Percentiles rank a stretch among this genome's conserved stretches.
These are phyloP conservation scores for Gorsachius goisagi DNA, from an alignment of 2,113 vertebrate species.

Conservation along the genomic window DNA sequence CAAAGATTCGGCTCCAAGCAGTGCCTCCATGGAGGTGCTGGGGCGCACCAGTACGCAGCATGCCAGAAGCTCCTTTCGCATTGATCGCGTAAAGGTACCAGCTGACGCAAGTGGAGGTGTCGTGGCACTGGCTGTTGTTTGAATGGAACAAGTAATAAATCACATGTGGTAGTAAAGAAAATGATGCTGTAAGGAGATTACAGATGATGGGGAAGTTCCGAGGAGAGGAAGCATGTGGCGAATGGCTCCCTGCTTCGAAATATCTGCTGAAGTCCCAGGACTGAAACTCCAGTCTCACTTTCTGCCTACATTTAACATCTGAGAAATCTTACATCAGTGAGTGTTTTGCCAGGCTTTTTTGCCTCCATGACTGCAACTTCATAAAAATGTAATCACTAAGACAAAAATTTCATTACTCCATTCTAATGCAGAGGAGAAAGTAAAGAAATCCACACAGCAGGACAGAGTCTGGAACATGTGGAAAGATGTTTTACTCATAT, in stretches of 20 bases:
- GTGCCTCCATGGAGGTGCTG: background rate
- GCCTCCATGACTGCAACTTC: background rate
- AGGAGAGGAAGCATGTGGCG: background rate
- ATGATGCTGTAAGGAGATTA: background rate
- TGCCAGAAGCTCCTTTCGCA: background rate
- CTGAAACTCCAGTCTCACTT: background rate
- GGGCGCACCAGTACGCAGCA: accelerated
- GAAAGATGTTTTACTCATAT: background rate
- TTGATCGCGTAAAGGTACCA: background rate
- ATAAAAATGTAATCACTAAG: background rate
- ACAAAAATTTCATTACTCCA: background rate
- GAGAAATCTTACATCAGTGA: background rate
- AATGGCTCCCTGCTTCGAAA: background rate
- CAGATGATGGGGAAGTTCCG: background rate
- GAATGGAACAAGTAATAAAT: background rate
- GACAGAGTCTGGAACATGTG: background rate
- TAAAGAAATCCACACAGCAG: conserved; percentile 1
- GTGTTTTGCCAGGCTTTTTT: background rate
- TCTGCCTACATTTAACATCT: background rate
- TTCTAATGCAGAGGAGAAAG: background rate
- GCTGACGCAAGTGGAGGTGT: background rate
- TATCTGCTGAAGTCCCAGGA: background rate
- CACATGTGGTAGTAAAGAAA: background rate
- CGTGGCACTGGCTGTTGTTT: background rate
- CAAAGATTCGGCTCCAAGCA: background rate